These are phyloP conservation scores for Rhopalosiphum nymphaeae DNA, from an alignment of 2,888 invertebrate genomes.

Conservation along the genomic window DNA sequence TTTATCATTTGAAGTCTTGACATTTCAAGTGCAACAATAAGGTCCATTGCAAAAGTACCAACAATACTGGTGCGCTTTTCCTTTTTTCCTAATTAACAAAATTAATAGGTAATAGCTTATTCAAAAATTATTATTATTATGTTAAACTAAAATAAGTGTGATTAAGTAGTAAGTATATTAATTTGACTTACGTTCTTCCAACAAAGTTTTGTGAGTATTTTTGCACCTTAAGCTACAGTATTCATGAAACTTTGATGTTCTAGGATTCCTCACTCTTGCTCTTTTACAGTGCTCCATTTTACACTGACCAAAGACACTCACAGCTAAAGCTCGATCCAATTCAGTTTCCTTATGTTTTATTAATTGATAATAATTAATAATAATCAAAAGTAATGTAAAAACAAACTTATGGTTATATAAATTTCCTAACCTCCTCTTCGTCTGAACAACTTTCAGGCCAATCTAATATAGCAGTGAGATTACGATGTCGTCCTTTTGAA, in stretches of 20 bases:
- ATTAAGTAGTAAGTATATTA: neutral
- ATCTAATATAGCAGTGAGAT: conserved; percentile 73
- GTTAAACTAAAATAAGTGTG: neutral
- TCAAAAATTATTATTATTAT: neutral
- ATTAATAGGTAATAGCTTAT: neutral
- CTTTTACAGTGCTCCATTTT: conserved; percentile 70
- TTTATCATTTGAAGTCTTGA: conserved; percentile 78
- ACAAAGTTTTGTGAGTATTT: conserved; percentile 60
- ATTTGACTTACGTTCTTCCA: conserved; percentile 49
- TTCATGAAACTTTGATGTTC: conserved; percentile 73
- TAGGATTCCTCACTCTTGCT: conserved; percentile 70
- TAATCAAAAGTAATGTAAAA: conserved; percentile 11
- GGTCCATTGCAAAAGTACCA: conserved; percentile 72
- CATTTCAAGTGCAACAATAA: conserved; percentile 78
- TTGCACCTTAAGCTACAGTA: conserved; percentile 71
- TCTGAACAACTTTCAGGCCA: conserved; percentile 77
- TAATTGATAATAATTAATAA: conserved; percentile 33
- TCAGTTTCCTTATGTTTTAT: conserved; percentile 65
- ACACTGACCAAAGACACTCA: conserved; percentile 71
- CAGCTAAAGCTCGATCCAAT: conserved; percentile 70
- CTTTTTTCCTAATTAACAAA: conserved; percentile 50
- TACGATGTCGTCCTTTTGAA: conserved; percentile 72
- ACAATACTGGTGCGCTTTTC: conserved; percentile 63
- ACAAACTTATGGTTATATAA: neutral
- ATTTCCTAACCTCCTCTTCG: conserved; percentile 69